phyloP scores from a whole-genome alignment of 2,113 vertebrate species.

The Paramormyrops kingsleyae region DNA sequence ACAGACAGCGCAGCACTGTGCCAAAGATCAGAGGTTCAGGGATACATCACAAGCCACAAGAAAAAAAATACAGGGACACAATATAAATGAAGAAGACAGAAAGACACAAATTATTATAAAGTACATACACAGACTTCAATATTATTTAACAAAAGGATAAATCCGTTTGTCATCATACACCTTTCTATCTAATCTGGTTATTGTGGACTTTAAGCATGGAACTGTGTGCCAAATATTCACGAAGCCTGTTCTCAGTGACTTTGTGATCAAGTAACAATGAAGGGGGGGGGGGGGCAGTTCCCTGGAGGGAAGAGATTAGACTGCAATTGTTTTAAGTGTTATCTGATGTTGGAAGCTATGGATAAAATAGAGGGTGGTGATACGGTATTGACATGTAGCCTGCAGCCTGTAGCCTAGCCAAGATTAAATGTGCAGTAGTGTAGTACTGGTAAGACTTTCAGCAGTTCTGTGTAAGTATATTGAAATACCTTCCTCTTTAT shows the following conservation, averaged over 20 bases:
- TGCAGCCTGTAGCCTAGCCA: background rate
- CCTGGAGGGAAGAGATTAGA: background rate
- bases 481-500: background rate
- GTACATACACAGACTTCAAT: background rate
- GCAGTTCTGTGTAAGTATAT: background rate
- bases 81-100: background rate
- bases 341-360: background rate
- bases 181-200: background rate
- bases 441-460: background rate
- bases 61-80: background rate
- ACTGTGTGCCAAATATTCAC: background rate
- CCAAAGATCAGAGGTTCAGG: background rate
- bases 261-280: conserved; percentile 3
- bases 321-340: conserved; percentile 14
- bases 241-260: background rate
- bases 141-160: background rate
- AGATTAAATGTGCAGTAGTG: background rate
- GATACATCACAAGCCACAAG: background rate
- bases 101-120: background rate
- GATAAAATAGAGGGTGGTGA: background rate
- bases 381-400: background rate
- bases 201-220: background rate
- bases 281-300: background rate
- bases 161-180: background rate
- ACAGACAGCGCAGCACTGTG: background rate